phyloP scores from a whole-genome alignment of 1,140 invertebrate species.

The Trichonephila clavipes region DNA sequence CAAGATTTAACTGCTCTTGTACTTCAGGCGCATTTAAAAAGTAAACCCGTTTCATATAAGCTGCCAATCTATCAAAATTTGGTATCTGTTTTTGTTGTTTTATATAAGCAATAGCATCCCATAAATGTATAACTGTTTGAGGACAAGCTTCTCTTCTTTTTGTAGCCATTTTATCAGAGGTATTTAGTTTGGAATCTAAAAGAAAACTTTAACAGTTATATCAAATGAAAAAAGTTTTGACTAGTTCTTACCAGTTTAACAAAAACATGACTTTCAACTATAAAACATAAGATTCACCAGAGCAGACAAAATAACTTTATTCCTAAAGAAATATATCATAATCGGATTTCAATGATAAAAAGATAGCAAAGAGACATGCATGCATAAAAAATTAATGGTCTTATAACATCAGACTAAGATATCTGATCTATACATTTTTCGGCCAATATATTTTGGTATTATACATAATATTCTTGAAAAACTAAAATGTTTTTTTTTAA shows the following conservation, averaged over 20 bases:
- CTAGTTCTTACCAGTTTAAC: background rate
- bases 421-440: too few relatives aligned
- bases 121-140: conserved; percentile 81
- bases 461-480: too few relatives aligned
- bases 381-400: too few relatives aligned
- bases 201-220: background rate
- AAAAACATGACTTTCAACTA: too few relatives aligned
- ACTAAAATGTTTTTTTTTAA: too few relatives aligned
- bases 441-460: too few relatives aligned
- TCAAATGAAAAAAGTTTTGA: background rate
- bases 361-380: too few relatives aligned
- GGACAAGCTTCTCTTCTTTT: conserved; percentile 79
- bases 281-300: too few relatives aligned
- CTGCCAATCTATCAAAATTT: conserved; percentile 82
- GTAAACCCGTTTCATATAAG: conserved; percentile 80
- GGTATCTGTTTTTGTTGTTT: conserved; percentile 84
- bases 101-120: conserved; percentile 83
- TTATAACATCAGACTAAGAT: too few relatives aligned
- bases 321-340: too few relatives aligned
- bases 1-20: conserved; percentile 82
- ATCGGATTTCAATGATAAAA: too few relatives aligned
- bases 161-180: conserved; percentile 76
- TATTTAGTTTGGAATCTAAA: conserved; percentile 11
- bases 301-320: too few relatives aligned
- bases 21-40: conserved; percentile 81